Percentiles rank a stretch among this genome's conserved stretches.
phyloP scores from a whole-genome alignment of 2,113 vertebrate genomes.

The Myrmecophaga tridactyla region DNA sequence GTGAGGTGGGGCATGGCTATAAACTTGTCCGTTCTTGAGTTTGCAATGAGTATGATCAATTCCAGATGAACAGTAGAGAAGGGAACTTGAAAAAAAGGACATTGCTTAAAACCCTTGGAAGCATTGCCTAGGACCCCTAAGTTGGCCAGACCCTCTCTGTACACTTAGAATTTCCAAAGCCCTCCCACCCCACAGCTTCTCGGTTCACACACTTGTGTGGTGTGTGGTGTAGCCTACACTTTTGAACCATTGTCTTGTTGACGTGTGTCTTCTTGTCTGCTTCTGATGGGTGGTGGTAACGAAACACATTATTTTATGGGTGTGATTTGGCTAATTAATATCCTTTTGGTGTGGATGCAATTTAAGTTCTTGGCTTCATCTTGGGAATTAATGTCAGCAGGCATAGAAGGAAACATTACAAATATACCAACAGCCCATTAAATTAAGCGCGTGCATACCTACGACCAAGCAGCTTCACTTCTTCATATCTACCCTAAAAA shows the following conservation, averaged over 20 bases:
- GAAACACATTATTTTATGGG: not conserved
- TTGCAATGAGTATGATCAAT: not conserved
- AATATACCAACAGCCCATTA: not conserved
- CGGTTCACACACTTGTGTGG: not conserved
- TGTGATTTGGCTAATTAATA: not conserved
- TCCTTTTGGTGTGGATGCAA: not conserved
- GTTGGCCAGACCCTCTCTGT: slow-evolving; percentile 56
- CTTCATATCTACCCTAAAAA: not conserved
- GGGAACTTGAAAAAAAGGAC: slow-evolving; percentile 51
- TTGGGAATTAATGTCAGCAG: not conserved
- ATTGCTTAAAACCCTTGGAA: slow-evolving; percentile 36
- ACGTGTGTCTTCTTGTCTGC: not conserved
- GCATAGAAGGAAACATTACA: slow-evolving; percentile 10
- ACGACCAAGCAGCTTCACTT: not conserved
- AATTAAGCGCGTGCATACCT: not conserved
- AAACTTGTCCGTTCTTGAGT: not conserved
- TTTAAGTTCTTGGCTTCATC: slow-evolving; percentile 1
- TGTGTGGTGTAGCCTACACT: not conserved
- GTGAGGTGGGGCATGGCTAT: not conserved
- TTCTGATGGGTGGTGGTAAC: not conserved
- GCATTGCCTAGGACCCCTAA: slow-evolving; percentile 24
- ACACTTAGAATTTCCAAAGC: not conserved
- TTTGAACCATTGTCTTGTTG: not conserved
- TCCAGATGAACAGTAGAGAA: not conserved
- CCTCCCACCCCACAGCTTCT: not conserved